Evolutionary conservation across 2,888 invertebrate species (phyloP).

Genomic region (Pterobdella sp.): DNA sequence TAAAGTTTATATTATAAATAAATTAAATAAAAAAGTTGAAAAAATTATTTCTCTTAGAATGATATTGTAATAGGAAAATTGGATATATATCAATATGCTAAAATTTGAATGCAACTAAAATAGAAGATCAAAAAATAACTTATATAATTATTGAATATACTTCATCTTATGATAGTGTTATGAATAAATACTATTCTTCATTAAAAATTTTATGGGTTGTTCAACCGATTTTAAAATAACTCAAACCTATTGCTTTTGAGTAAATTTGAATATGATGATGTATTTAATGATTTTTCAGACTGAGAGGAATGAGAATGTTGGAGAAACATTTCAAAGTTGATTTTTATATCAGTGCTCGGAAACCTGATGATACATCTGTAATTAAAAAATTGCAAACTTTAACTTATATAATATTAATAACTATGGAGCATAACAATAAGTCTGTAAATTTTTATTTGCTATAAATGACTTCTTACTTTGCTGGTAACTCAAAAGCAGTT

Average conservation of each 20-base stretch:
- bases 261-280: not conserved
- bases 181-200: too few relatives aligned
- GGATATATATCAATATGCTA: too few relatives aligned
- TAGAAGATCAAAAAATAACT: too few relatives aligned
- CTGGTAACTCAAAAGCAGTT: slow-evolving; percentile 79
- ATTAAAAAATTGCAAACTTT: not conserved
- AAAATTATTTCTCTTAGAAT: too few relatives aligned
- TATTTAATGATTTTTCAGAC: not conserved
- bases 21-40: too few relatives aligned
- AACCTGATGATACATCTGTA: slow-evolving; percentile 85
- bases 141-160: too few relatives aligned
- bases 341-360: slow-evolving; percentile 89
- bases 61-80: too few relatives aligned
- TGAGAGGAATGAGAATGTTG: slow-evolving; percentile 56
- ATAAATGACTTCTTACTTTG: slow-evolving; percentile 61
- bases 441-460: not conserved
- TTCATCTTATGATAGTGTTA: too few relatives aligned
- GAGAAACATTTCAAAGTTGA: slow-evolving; percentile 84
- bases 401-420: not conserved
- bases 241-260: slow-evolving; percentile 23
- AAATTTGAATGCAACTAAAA: too few relatives aligned
- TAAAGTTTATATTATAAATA: too few relatives aligned
- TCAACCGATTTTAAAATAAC: not conserved
- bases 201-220: not conserved
- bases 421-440: not conserved